Base-by-base conservation (phyloP, 2,888 invertebrate genomes). In the Strigamia transsilvanica region DNA sequence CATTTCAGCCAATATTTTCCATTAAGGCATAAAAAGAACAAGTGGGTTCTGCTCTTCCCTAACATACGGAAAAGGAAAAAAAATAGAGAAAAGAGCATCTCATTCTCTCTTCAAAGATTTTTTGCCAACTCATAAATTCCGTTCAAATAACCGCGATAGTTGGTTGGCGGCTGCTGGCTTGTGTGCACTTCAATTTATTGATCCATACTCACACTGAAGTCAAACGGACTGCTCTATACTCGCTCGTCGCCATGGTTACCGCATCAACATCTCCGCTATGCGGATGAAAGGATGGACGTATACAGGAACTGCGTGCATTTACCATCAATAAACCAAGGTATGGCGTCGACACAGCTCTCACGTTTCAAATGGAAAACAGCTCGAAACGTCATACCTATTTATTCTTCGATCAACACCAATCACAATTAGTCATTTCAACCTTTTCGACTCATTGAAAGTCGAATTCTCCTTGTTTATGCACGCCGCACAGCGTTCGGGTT, bases 61-160 rank as follows among this genome's bases (percentile, higher is more conserved):
- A 15, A 66, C 61, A 18, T 18, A 66, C 12, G 46, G 12, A 66
- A 66, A 32, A 27, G 32, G 1, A 73, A 73, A 27, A 12, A 15
- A 32, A 27, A n/a, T 23, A 23, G 1, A 32, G 6, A n/a, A 32
- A 56, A 56, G 73, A 73, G 73, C 73, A 73, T 73, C 73, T 73
- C 73, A 56, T 56, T 73, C 73, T 73, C 32, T 73, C 32, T 32
- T 73, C 73, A 73, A 73, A 73, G 73, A 73, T 79, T 79, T 79
- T 42, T 79, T 79, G 79, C 79, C 79, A 79, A 79, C 79, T 79
- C 79, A 79, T 79, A 79, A 79, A 79, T 79, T 79, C 38, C 79
- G 79, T 42, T 42, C 42, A 79, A 79, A 79, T 79, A 79, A 42
- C 73, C 42, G 79, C 79, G 79, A 79, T 32, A 79, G 79, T 79